These are phyloP conservation scores for Panagrolaimus sp. DNA, from an alignment of 1,140 invertebrate species.

Conservation along the genomic window DNA sequence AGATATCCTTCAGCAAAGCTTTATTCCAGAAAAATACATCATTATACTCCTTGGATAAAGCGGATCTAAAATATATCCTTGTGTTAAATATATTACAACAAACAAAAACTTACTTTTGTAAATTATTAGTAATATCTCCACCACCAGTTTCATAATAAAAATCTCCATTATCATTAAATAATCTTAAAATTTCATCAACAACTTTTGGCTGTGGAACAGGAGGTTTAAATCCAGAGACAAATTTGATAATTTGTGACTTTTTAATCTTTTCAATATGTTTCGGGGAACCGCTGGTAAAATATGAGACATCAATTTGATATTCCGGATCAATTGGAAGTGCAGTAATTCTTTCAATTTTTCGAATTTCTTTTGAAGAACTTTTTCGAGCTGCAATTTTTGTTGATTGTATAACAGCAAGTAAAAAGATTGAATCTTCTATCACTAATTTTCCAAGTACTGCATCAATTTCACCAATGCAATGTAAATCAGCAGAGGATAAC, in stretches of 20 bases:
- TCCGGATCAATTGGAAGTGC: slow-evolving; percentile 45
- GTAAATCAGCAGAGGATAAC: slow-evolving; percentile 34
- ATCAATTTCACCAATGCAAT: slow-evolving; percentile 35
- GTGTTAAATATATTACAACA: neutral
- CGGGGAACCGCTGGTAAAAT: neutral
- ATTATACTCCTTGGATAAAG: too few species aligned
- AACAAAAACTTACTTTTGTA: neutral
- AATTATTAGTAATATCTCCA: neutral
- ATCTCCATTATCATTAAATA: slow-evolving; percentile 53
- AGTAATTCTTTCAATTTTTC: slow-evolving; percentile 38
- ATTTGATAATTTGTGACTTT: slow-evolving; percentile 41
- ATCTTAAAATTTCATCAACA: slow-evolving; percentile 47
- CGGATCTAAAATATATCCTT: neutral
- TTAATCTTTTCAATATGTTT: slow-evolving; percentile 29
- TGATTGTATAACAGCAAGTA: slow-evolving; percentile 30
- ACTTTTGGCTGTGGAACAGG: slow-evolving; percentile 18
- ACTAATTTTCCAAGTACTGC: slow-evolving; percentile 33
- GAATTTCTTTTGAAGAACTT: slow-evolving; percentile 19
- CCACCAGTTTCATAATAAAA: slow-evolving; percentile 37
- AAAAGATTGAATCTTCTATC: slow-evolving; percentile 21
- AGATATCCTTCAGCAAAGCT: slow-evolving; percentile 35
- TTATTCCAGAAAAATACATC: slow-evolving; percentile 37
- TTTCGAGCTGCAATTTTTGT: slow-evolving; percentile 19
- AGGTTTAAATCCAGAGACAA: slow-evolving; percentile 24
- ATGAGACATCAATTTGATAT: neutral